Percentiles rank a stretch among this genome's conserved stretches.
Conservation (phyloP, 1,140 invertebrate genomes). For the Drosophila chauvacae region DNA sequence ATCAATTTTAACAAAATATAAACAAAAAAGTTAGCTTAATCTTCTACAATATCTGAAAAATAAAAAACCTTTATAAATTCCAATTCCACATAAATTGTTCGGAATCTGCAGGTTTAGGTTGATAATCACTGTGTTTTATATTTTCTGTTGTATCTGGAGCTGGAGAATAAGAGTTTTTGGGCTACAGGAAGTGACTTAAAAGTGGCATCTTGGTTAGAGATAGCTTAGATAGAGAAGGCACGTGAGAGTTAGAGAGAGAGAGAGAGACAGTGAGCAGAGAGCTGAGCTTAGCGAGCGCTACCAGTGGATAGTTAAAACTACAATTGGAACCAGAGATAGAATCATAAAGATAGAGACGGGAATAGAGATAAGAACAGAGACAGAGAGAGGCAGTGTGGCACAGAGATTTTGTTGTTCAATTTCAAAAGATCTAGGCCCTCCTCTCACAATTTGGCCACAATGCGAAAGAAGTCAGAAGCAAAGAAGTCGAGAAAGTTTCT, state of each 20-base stretch:
- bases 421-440: constrained; percentile 28
- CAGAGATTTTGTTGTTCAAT: constrained; percentile 17
- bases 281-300: constrained; percentile 48
- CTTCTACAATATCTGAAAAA: neutral
- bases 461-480: neutral
- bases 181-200: constrained; percentile 37
- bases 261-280: constrained; percentile 26
- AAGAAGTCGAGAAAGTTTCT: constrained; percentile 33
- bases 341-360: constrained; percentile 8
- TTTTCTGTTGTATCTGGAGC: neutral
- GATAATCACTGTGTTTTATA: neutral
- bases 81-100: constrained; percentile 1
- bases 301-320: constrained; percentile 59
- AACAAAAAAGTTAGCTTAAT: no score
- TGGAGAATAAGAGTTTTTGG: constrained; percentile 14
- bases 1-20: no score
- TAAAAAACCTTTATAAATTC: neutral
- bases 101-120: neutral
- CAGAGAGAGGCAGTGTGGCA: constrained; percentile 13
- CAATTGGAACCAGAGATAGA: constrained; percentile 32
- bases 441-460: constrained; percentile 20
- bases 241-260: constrained; percentile 21
- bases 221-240: neutral
- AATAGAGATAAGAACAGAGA: constrained; percentile 11
- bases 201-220: constrained; percentile 12